Evolutionary conservation across 2,113 vertebrate species (phyloP), one percentile per base, ranked within the genome.

Genomic region (Siniperca chuatsi): DNA sequence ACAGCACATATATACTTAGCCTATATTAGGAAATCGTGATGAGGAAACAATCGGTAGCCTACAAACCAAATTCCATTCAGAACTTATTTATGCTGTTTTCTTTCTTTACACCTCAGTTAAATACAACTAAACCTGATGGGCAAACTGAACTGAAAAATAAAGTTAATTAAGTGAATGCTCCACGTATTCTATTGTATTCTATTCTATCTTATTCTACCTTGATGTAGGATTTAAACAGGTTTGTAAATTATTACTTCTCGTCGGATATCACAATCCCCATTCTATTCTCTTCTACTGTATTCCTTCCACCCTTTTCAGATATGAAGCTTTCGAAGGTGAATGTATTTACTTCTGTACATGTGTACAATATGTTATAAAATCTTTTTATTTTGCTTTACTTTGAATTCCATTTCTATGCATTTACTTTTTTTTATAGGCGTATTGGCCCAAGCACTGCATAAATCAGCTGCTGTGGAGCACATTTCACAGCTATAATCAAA

Each of bases 401-500:
- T 58, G 3, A n/a, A 13, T 23, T 42, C 37, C 23, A 6, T 46
- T 33, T 42, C 15, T 55, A 10, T 40, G 48, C 20, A 46, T 71
- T 62, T 55, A 15, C 20, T 58, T 50, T 42, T 23, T 10, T 29
- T 48, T 48, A 44, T 23, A 20, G 25, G 0, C 5, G 5, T 9
- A 3, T 12, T 46, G 21, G 10, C 23, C 16, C 10, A 21, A 8
- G 4, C 57, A 0, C 15, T 66, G 37, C 48, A 55, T 52, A n/a
- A 21, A 75, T 21, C 58, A 29, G 65, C 61, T 48, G 13, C 71
- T 3, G 18, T 16, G 0, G 37, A 12, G 13, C 52, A 42, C 60
- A 69, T 54, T 65, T 78, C 48, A 77, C 16, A 61, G 62, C 57
- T 52, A 21, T 75, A 65, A 83, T 86, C 64, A 78, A 65, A 74